Evolutionary conservation across 1,140 invertebrate genomes (phyloP), one percentile per base, ranked within the genome.

Genomic region (Sipha flava): DNA sequence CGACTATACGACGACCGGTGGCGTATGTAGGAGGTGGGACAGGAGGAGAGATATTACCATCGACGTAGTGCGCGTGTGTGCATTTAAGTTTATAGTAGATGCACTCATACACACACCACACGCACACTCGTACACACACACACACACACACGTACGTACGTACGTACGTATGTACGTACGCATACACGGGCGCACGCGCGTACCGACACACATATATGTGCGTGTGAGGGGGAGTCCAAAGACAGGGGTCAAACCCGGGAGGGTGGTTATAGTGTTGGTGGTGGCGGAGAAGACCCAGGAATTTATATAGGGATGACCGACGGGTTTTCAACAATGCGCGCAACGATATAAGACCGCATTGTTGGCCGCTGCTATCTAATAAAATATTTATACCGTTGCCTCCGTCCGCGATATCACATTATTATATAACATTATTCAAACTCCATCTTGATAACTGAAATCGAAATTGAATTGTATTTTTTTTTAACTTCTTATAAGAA

Each of bases 311-410:
- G 72, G 72, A 75, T 16, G 49, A 75, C 52, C 72, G 72, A 37
- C 29, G 72, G 72, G 72, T 54, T 75, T 75, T 75, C 49, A 57
- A 75, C 72, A 75, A 57, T 40, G 72, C 72, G 49, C 31, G 59
- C 18, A 64, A 64, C 62, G 62, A 40, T 26, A 23, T 54, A 54
- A 54, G n/a, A n/a, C n/a, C n/a, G n/a, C n/a, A n/a, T n/a, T n/a
- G n/a, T n/a, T n/a, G n/a, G n/a, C n/a, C n/a, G n/a, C n/a, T n/a
- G n/a, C n/a, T n/a, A n/a, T n/a, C n/a, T n/a, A n/a, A n/a, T n/a
- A n/a, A n/a, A n/a, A n/a, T n/a, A n/a, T n/a, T n/a, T n/a, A n/a
- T n/a, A n/a, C n/a, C n/a, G n/a, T n/a, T n/a, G n/a, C n/a, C n/a
- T n/a, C n/a, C n/a, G n/a, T n/a, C n/a, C n/a, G n/a, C n/a, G n/a